Conservation (phyloP, 2,113 vertebrate genomes). For the Aegotheles bennettii region DNA sequence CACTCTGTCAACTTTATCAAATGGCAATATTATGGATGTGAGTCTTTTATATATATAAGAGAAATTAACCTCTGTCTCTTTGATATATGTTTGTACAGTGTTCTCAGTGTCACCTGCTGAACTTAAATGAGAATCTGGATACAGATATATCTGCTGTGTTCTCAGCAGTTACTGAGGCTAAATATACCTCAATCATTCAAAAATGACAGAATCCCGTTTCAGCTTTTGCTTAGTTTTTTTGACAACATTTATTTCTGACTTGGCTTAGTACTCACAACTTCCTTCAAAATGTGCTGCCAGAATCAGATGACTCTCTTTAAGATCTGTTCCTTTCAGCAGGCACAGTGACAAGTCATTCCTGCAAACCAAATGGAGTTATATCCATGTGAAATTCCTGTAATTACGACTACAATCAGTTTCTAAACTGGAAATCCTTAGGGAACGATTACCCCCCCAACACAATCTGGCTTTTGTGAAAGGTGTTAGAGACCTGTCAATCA, state of each 20-base stretch:
- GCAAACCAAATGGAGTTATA: background rate
- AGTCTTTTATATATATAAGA: background rate
- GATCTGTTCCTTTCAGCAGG: background rate
- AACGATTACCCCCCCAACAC: background rate
- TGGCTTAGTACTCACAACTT: background rate
- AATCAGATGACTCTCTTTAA: background rate
- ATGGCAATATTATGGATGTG: accelerated
- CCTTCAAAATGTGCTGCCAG: background rate
- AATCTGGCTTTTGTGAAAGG: background rate
- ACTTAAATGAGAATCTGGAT: background rate
- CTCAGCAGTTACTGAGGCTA: background rate
- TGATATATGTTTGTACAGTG: background rate
- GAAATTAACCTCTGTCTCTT: background rate
- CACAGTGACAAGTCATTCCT: background rate
- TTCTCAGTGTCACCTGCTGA: background rate
- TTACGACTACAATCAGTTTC: background rate
- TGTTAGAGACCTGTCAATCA: background rate
- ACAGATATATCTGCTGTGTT: background rate
- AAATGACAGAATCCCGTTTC: background rate
- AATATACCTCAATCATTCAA: background rate
- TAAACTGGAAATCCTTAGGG: background rate
- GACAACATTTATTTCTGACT: background rate
- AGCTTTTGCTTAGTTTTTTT: background rate
- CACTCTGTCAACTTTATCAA: background rate
- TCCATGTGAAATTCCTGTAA: background rate